Percentiles rank a stretch among this genome's conserved stretches.
Conservation (phyloP, 2,797 vertebrate genomes). For the Rhynchonycteris naso region DNA sequence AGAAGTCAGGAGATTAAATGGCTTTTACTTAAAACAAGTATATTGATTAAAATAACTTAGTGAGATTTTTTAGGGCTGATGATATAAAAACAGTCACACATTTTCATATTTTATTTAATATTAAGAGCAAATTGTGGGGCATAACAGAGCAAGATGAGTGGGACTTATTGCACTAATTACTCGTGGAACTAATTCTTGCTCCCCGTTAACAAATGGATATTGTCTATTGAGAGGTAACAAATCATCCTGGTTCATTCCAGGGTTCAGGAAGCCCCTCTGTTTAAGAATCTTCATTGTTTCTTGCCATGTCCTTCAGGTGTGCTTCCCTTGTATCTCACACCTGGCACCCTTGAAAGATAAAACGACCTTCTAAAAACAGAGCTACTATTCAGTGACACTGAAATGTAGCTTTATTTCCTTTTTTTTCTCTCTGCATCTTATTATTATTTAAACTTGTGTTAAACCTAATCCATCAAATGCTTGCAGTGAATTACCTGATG, state of each 20-base stretch:
- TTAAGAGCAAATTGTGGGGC: constrained; percentile 85
- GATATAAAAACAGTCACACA: constrained; percentile 90
- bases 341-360: constrained; percentile 72
- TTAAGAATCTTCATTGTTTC: constrained; percentile 57
- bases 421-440: constrained; percentile 29
- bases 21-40: constrained; percentile 96
- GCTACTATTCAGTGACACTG: constrained; percentile 60
- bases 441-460: constrained; percentile 72
- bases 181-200: constrained; percentile 81
- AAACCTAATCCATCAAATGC: constrained; percentile 49
- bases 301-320: constrained; percentile 68
- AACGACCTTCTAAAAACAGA: constrained; percentile 71
- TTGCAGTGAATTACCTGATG: constrained; percentile 53
- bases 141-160: constrained; percentile 83
- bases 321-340: constrained; percentile 63
- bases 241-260: constrained; percentile 79
- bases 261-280: constrained; percentile 44
- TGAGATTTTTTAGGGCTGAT: constrained; percentile 90
- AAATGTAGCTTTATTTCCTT: constrained; percentile 67
- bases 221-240: constrained; percentile 80
- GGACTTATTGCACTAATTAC: constrained; percentile 87
- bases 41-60: constrained; percentile 95
- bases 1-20: constrained; percentile 95
- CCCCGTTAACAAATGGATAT: constrained; percentile 84
- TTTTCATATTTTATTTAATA: constrained; percentile 88